A percentile compares a stretch with the other conserved stretches of the same genome.
These are phyloP conservation scores for Dromius quadrimaculatus DNA, from an alignment of 2,888 invertebrate genomes.

Conservation along the genomic window DNA sequence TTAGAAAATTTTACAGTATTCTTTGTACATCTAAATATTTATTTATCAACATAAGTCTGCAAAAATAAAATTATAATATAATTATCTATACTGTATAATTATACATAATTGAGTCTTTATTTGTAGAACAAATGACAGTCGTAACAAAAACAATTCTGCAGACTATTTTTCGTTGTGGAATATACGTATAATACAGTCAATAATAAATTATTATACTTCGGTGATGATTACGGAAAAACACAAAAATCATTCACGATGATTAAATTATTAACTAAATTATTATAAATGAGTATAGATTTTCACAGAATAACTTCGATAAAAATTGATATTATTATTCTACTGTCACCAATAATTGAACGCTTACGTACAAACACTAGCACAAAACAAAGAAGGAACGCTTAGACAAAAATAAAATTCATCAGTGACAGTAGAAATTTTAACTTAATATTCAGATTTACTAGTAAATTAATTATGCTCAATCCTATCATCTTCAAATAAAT, in stretches of 20 bases:
- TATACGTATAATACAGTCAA: conserved; percentile 14
- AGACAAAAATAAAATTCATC: too few species aligned
- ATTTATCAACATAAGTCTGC: conserved; percentile 21
- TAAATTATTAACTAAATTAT: neutral
- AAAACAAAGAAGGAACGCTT: too few species aligned
- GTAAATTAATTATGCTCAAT: too few species aligned
- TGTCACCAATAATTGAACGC: too few species aligned
- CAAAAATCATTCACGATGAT: neutral
- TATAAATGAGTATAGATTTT: neutral
- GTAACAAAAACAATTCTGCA: conserved; percentile 11
- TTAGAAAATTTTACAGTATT: conserved; percentile 43
- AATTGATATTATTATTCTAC: neutral
- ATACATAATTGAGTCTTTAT: conserved; percentile 46
- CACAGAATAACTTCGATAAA: neutral
- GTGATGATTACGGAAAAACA: neutral
- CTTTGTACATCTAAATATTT: conserved; percentile 44
- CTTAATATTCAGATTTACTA: too few species aligned
- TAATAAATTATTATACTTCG: conserved; percentile 26
- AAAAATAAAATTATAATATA: conserved; percentile 31
- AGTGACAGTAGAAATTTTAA: too few species aligned
- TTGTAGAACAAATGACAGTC: conserved; percentile 4
- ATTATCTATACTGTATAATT: conserved; percentile 45
- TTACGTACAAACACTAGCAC: too few species aligned
- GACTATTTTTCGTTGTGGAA: neutral
- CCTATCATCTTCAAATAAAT: too few species aligned